A percentile compares a stretch with the other conserved stretches of the same genome.
Conservation (phyloP, 2,113 vertebrate species). For the Brevimyrus niger region DNA sequence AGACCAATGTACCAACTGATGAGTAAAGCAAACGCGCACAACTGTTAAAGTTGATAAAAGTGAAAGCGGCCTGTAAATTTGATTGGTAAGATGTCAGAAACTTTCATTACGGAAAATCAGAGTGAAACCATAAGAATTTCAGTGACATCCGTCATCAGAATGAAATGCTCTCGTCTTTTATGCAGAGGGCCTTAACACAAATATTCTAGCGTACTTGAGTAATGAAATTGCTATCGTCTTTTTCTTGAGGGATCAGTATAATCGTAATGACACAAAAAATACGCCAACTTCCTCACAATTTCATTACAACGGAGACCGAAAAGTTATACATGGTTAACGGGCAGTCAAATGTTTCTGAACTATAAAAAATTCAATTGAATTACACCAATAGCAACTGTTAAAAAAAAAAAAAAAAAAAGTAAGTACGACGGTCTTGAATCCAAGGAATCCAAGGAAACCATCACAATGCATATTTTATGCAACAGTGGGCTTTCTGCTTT, state of each 20-base stretch:
- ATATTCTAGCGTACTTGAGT: not conserved
- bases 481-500: not conserved
- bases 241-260: too few relatives aligned
- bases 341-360: too few relatives aligned
- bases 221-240: too few relatives aligned
- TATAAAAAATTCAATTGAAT: too few relatives aligned
- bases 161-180: not conserved
- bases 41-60: not conserved
- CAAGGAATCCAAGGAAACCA: not conserved
- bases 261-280: too few relatives aligned
- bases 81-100: not conserved
- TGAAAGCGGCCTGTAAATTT: not conserved
- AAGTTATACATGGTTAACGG: too few relatives aligned
- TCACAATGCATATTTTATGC: not conserved
- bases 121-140: not conserved
- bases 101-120: not conserved
- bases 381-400: not conserved
- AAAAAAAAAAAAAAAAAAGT: not conserved
- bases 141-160: not conserved
- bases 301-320: too few relatives aligned
- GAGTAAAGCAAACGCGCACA: not conserved
- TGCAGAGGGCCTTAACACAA: not conserved
- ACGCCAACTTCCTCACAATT: too few relatives aligned
- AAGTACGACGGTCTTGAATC: not conserved
- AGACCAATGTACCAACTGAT: not conserved